phyloP scores from a whole-genome alignment of 2,888 invertebrate species.

The Pseudolycoriella hygida region DNA sequence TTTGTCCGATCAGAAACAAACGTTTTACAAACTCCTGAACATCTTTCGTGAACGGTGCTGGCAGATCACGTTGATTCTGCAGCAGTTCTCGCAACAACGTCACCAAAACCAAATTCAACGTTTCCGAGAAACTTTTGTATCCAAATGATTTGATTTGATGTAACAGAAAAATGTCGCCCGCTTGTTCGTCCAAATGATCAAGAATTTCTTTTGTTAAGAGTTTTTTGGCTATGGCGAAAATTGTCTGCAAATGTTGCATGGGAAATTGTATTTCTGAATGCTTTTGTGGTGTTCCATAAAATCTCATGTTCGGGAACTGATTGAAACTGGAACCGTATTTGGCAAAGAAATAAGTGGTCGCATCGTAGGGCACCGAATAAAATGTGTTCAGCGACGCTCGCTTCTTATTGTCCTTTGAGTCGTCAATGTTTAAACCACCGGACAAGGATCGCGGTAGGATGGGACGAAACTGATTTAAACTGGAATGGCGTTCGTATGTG shows the following conservation, averaged over 20 bases:
- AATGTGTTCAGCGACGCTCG: conserved; percentile 30
- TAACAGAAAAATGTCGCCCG: conserved; percentile 56
- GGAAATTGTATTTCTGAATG: conserved; percentile 47
- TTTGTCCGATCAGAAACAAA: conserved; percentile 81
- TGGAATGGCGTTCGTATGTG: conserved; percentile 41
- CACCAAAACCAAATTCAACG: conserved; percentile 82
- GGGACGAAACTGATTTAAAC: conserved; percentile 59
- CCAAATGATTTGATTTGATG: conserved; percentile 67
- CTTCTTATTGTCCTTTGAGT: conserved; percentile 18
- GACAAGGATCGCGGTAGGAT: conserved; percentile 87
- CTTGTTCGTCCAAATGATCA: conserved; percentile 66
- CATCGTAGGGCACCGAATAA: conserved; percentile 55
- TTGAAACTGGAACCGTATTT: conserved; percentile 88
- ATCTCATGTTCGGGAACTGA: conserved; percentile 68
- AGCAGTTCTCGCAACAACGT: conserved; percentile 78
- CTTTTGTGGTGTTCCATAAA: conserved; percentile 53
- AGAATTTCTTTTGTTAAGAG: conserved; percentile 69
- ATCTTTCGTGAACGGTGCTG: conserved; percentile 79
- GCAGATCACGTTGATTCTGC: conserved; percentile 77
- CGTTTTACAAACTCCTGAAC: conserved; percentile 83
- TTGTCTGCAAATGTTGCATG: conserved; percentile 62
- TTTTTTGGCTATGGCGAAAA: conserved; percentile 65
- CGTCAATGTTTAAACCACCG: conserved; percentile 53
- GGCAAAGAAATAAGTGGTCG: conserved; percentile 72
- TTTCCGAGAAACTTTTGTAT: conserved; percentile 89